phyloP scores from a whole-genome alignment of 2,888 invertebrate species.

The Willowsia nigromaculata region DNA sequence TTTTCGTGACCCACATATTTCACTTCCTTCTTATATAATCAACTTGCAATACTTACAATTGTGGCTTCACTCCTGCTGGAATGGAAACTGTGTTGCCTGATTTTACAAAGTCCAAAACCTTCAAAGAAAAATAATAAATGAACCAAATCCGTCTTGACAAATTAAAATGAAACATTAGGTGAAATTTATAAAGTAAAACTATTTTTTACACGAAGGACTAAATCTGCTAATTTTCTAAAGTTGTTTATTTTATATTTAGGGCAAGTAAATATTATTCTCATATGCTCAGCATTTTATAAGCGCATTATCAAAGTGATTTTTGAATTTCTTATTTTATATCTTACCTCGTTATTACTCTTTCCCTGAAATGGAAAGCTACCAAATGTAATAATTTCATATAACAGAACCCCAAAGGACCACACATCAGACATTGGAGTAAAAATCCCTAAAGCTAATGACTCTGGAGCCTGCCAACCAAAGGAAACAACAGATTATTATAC shows the following conservation, averaged over 20 bases:
- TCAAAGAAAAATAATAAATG: not conserved
- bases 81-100: constrained; percentile 87
- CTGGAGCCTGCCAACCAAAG: constrained; percentile 84
- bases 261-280: too few species aligned
- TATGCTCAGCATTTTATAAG: not conserved
- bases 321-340: not conserved
- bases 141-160: not conserved
- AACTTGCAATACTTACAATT: constrained; percentile 93
- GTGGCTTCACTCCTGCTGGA: constrained; percentile 89
- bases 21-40: too few species aligned
- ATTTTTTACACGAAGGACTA: too few species aligned
- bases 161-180: too few species aligned
- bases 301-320: not conserved
- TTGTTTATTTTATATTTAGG: too few species aligned
- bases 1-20: not conserved
- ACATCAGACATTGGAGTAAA: constrained; percentile 93
- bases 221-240: too few species aligned
- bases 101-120: constrained; percentile 86
- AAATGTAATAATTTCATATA: constrained; percentile 92
- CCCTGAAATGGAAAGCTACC: constrained; percentile 95
- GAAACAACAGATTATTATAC: constrained; percentile 5
- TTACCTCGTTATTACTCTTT: constrained; percentile 90
- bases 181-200: too few species aligned
- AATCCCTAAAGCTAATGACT: constrained; percentile 89
- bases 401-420: constrained; percentile 93